Percentiles rank a stretch among this genome's conserved stretches.
These are phyloP conservation scores for Eilema caniola DNA, from an alignment of 2,888 invertebrate genomes.

Conservation along the genomic window DNA sequence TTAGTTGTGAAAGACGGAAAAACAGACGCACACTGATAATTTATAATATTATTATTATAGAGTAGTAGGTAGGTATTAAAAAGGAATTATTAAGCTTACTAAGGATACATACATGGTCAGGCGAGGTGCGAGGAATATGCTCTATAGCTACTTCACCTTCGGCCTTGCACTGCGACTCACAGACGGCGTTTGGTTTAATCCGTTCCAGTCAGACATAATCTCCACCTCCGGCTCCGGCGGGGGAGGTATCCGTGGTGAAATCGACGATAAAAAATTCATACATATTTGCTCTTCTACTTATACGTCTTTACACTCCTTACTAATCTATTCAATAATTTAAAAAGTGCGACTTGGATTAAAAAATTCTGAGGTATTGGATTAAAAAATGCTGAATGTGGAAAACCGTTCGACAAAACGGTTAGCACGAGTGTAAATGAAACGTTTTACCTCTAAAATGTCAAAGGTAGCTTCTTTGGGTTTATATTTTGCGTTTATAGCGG, in stretches of 20 bases:
- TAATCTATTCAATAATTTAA: constrained; percentile 15
- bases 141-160: too few relatives aligned
- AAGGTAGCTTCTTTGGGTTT: constrained; percentile 85
- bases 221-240: too few relatives aligned
- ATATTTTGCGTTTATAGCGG: constrained; percentile 86
- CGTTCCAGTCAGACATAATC: too few relatives aligned
- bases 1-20: too few relatives aligned
- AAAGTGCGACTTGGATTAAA: constrained; percentile 41
- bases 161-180: too few relatives aligned
- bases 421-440: constrained; percentile 77
- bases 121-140: too few relatives aligned
- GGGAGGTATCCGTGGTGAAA: too few relatives aligned
- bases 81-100: neutral
- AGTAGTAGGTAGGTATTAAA: neutral
- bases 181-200: too few relatives aligned
- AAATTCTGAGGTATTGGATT: constrained; percentile 59
- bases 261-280: too few relatives aligned
- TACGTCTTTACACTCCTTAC: neutral
- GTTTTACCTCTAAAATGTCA: constrained; percentile 84
- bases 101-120: too few relatives aligned
- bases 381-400: constrained; percentile 66
- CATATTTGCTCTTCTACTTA: neutral
- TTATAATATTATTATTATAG: too few relatives aligned
- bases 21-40: too few relatives aligned
- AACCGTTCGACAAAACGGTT: constrained; percentile 71